Percentiles rank a stretch among this genome's conserved stretches.
Conservation (phyloP, 92 coral and sea anemone genomes). For the Virgularia gustaviana region DNA sequence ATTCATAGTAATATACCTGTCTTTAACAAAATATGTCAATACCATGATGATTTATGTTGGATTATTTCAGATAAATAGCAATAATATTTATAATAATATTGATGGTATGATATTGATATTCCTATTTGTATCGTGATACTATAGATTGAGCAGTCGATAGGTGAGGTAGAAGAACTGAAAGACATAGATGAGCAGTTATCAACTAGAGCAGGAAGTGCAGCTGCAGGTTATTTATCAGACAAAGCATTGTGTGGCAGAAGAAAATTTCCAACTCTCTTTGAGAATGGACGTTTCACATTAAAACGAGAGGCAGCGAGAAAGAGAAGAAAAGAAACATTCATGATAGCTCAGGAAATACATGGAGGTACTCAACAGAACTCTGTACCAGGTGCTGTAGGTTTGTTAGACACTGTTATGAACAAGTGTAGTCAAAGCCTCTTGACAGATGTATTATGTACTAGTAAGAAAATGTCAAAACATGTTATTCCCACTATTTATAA, state of each 20-base stretch:
- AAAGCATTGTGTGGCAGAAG: not conserved
- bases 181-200: slow-evolving; percentile 2
- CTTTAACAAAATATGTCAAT: not conserved
- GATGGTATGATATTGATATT: not conserved
- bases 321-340: slow-evolving; percentile 3
- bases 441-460: not conserved
- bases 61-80: not conserved
- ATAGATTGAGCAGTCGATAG: not conserved
- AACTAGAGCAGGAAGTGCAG: not conserved
- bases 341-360: slow-evolving; percentile 2
- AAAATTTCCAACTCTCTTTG: slow-evolving; percentile 1
- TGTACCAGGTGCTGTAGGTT: slow-evolving; percentile 1
- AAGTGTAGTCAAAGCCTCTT: not conserved
- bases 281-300: not conserved
- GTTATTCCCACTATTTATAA: not conserved
- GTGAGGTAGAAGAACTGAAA: not conserved
- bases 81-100: not conserved
- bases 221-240: slow-evolving; percentile 1
- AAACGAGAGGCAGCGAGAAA: not conserved
- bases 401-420: not conserved
- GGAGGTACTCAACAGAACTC: not conserved
- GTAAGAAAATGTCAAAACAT: not conserved
- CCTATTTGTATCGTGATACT: not conserved
- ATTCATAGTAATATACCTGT: too few relatives aligned
- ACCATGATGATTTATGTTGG: not conserved